Evolutionary conservation across 2,113 vertebrate species (phyloP).

Genomic region (Leucosticte australis): DNA sequence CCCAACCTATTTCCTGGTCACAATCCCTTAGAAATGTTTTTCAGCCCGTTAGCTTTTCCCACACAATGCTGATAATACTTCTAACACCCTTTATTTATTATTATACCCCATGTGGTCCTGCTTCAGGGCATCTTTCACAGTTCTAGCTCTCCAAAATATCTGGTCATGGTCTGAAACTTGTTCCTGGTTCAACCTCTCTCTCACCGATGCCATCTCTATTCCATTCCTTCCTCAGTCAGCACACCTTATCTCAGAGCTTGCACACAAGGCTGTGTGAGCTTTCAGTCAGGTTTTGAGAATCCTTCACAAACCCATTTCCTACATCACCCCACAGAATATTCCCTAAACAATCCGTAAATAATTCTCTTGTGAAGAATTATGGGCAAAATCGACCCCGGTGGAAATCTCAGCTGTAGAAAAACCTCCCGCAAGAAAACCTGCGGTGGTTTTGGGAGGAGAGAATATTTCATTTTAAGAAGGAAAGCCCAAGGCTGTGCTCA

Average conservation of each 20-base stretch:
- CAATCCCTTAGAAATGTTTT: neutral
- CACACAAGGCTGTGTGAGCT: neutral
- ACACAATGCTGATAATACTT: neutral
- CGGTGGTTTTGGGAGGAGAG: neutral
- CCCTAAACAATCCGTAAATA: neutral
- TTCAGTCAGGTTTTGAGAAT: neutral
- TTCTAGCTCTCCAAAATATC: neutral
- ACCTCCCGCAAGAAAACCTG: neutral
- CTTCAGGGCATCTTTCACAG: neutral
- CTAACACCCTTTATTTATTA: no score
- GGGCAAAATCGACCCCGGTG: rapidly evolving
- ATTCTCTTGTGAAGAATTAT: neutral
- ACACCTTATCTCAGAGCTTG: neutral
- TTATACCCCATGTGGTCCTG: neutral
- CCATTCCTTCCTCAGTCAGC: neutral
- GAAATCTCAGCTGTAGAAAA: neutral
- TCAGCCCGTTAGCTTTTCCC: neutral
- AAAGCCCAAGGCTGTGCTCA: neutral
- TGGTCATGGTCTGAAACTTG: neutral
- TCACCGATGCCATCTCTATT: neutral
- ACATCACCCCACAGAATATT: neutral
- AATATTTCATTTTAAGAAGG: neutral
- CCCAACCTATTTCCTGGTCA: neutral
- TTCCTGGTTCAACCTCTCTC: neutral
- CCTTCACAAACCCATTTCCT: neutral